phyloP scores from a whole-genome alignment of 2,888 invertebrate genomes.

The Xanthia icteritia region DNA sequence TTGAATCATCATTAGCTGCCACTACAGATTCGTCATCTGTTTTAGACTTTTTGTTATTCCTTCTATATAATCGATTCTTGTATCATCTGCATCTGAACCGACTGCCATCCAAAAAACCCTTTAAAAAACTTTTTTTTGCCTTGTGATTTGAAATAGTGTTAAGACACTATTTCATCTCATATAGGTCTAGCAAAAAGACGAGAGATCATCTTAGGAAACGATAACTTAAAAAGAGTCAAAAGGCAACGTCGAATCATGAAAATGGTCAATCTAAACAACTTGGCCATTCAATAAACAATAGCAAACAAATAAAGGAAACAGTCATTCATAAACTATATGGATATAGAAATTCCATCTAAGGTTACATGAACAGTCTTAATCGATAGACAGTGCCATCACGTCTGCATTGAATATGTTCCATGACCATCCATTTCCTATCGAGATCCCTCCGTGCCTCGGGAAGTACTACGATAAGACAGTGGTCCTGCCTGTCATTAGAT shows the following conservation, averaged over 20 bases:
- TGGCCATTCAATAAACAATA: not conserved
- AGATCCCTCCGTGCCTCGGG: too few relatives aligned
- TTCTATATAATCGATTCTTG: not conserved
- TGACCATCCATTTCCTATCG: too few relatives aligned
- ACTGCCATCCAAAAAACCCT: not conserved
- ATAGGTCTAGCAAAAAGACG: too few relatives aligned
- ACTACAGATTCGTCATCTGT: not conserved
- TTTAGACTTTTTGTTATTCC: not conserved
- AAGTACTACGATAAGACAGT: too few relatives aligned
- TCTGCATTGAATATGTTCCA: not conserved
- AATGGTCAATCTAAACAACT: not conserved
- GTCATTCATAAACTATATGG: not conserved
- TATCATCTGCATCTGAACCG: too few relatives aligned
- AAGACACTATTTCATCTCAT: too few relatives aligned
- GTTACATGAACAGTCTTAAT: slow-evolving; percentile 36
- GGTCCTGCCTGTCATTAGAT: too few relatives aligned
- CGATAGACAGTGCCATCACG: slow-evolving; percentile 28
- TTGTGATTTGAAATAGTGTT: not conserved
- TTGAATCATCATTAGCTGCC: not conserved
- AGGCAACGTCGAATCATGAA: too few relatives aligned
- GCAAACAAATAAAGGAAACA: not conserved
- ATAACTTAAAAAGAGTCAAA: too few relatives aligned
- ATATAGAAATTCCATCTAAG: slow-evolving; percentile 1
- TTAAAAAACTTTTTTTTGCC: not conserved
- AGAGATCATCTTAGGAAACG: too few relatives aligned